Percentiles rank a stretch among this genome's conserved stretches.
Conservation (phyloP, 2,888 invertebrate genomes). For the Mimachlamys varia region DNA sequence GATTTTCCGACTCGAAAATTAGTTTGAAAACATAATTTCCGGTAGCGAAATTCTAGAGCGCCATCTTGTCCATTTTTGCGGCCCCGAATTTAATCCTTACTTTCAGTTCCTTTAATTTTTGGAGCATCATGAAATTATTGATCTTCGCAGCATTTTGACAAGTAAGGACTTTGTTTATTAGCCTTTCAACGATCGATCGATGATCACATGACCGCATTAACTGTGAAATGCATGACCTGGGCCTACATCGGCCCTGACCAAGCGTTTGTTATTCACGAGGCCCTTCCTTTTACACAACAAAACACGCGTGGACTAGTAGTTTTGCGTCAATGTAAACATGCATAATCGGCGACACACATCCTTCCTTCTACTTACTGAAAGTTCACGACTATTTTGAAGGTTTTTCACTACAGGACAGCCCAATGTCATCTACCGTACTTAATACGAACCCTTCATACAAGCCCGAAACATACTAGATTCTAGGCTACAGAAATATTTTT, state of each 20-base stretch:
- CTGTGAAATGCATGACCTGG: not conserved
- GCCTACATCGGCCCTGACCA: slow-evolving; percentile 14
- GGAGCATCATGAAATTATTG: not conserved
- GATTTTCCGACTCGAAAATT: not conserved
- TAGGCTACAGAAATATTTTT: too few species aligned
- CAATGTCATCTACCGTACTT: too few species aligned
- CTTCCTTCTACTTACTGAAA: too few species aligned
- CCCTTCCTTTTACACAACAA: not conserved
- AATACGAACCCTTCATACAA: too few species aligned
- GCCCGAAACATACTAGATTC: too few species aligned
- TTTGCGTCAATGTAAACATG: too few species aligned
- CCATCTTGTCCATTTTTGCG: slow-evolving; percentile 28
- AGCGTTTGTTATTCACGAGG: slow-evolving; percentile 4
- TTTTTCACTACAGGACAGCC: too few species aligned
- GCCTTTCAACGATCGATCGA: not conserved
- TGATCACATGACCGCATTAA: not conserved
- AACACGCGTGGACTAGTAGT: too few species aligned
- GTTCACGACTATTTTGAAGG: too few species aligned
- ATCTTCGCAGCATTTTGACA: not conserved
- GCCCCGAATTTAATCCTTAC: not conserved
- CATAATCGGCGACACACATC: too few species aligned
- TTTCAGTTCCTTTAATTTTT: not conserved
- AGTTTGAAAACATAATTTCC: not conserved
- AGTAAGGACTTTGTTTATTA: not conserved
- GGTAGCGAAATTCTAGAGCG: not conserved